Base-by-base conservation (phyloP, 2,888 invertebrate genomes). In the Drosophila mayaguana region DNA sequence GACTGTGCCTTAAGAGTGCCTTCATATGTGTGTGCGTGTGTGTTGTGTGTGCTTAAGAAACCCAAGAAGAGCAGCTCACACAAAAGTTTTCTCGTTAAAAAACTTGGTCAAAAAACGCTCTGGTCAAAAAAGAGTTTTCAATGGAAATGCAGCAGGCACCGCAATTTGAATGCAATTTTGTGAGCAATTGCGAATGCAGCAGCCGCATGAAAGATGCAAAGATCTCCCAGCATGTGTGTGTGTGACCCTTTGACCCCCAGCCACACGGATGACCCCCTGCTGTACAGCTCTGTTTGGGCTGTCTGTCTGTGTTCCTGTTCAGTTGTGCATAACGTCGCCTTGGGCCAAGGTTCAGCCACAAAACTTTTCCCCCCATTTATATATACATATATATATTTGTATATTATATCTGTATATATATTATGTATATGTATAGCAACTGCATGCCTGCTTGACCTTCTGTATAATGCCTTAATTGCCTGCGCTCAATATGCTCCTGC, bases 21-120 rank as follows among this genome's bases (percentile, higher is more conserved):
- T 11, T 12, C 16, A 20, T 38, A 22, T 18, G 40, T 16, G 16
- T 40, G 25, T 38, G 7, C 25, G 6, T 38, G 38, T 38, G 25
- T 25, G 42, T n/a, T 66, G 32, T 46, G 51, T 65, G 55, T 67
- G 56, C 38, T 67, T 57, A 71, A 57, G 66, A 72, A 88, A 65
- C 64, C 54, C 66, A 70, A 60, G 38, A 65, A 72, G 63, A 34
- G 55, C 22, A 67, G 62, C 63, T 53, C 59, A 69, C 57, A 76
- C 66, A 83, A 84, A 90, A 88, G 79, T 89, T 90, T 89, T 90
- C 90, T 90, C 90, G 87, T 90, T 90, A 87, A 86, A 89, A 88
- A 81, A 87, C 75, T 87, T 84, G 71, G 16, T 56, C 48, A 74
- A 63, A 70, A 74, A 78, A 77, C 78, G 54, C 20, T 66, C 79